phyloP scores from a whole-genome alignment of 2,113 vertebrate species.

The Microcebus lehilahytsara region DNA sequence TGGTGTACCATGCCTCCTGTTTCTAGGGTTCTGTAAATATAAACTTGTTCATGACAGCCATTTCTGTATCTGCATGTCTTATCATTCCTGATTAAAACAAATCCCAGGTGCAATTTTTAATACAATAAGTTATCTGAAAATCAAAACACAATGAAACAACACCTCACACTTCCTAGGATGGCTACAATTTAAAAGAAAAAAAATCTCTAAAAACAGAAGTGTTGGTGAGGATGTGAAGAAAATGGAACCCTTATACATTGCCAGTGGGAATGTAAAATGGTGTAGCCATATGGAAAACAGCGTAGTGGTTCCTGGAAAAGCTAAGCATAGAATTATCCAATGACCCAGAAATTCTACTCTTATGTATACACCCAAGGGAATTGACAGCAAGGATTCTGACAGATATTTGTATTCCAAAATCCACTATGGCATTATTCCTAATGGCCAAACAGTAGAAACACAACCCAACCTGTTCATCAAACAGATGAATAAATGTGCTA shows the following conservation, averaged over 20 bases:
- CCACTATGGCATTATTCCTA: neutral
- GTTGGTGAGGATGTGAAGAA: neutral
- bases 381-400: neutral
- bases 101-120: neutral
- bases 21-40: neutral
- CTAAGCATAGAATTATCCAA: neutral
- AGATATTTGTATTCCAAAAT: neutral
- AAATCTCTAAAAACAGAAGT: neutral
- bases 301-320: neutral
- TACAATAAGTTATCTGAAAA: neutral
- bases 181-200: neutral
- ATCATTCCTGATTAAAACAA: neutral
- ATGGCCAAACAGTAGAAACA: neutral
- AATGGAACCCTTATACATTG: neutral
- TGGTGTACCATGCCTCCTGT: neutral
- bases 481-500: neutral
- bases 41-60: neutral
- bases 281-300: neutral
- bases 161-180: neutral
- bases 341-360: neutral
- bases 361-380: neutral
- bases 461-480: neutral
- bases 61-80: neutral
- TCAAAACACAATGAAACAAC: neutral
- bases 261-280: neutral